phyloP scores from a whole-genome alignment of 2,888 invertebrate genomes.

The Limenitis camilla region DNA sequence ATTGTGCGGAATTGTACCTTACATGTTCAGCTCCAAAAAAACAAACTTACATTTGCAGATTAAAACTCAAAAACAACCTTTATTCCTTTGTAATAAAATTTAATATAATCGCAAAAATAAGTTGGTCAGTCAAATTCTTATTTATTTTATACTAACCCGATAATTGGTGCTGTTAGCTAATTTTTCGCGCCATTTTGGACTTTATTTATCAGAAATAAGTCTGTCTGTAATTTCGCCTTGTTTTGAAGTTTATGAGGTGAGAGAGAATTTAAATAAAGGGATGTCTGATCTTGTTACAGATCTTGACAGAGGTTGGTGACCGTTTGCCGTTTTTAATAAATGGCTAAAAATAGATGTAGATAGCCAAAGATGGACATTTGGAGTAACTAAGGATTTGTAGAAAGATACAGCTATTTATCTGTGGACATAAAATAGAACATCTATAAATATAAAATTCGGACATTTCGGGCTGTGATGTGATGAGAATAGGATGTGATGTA shows the following conservation, averaged over 20 bases:
- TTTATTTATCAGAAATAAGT: background rate
- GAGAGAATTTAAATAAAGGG: conserved; percentile 22
- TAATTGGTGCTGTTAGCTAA: conserved; percentile 29
- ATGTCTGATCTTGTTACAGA: conserved; percentile 21
- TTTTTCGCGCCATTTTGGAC: background rate
- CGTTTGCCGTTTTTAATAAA: conserved; percentile 13
- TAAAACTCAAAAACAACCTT: conserved; percentile 1
- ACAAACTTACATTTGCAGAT: conserved; percentile 29
- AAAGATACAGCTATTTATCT: background rate
- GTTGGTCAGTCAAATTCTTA: conserved; percentile 27
- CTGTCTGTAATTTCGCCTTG: conserved; percentile 10
- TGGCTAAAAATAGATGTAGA: background rate
- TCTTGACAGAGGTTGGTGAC: conserved; percentile 19
- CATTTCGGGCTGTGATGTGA: too few species aligned
- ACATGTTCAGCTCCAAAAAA: conserved; percentile 45
- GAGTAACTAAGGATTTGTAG: background rate
- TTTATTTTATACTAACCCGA: conserved; percentile 33
- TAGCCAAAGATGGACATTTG: background rate
- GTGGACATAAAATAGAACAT: too few species aligned
- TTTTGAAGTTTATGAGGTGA: conserved; percentile 24
- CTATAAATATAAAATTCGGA: too few species aligned
- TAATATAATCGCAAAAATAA: background rate
- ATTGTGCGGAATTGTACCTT: conserved; percentile 65
- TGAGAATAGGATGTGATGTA: too few species aligned
- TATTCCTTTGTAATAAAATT: conserved; percentile 4